Base-by-base conservation (phyloP, 2,888 invertebrate genomes). In the Ryuthela nishihirai region DNA sequence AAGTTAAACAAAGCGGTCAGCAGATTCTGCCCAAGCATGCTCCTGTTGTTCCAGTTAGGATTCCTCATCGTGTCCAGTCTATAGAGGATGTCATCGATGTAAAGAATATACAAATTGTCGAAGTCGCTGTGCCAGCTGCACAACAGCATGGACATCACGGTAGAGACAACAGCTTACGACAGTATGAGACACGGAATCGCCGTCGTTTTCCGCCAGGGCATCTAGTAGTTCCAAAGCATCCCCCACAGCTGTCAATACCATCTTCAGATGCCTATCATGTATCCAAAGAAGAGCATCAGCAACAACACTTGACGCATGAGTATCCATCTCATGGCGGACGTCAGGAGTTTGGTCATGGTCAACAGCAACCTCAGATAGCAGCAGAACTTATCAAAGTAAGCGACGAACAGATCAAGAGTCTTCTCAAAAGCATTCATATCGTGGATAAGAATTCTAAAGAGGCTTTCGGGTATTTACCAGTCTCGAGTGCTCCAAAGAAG, bases 371-470 rank as follows among this genome's bases (percentile, higher is more conserved):
- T 17, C 42, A 48, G 10, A 47, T 59, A n/a, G 59, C 49, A 35
- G 59, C 59, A 10, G 59, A 59, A n/a, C 7, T 59, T 9, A 36
- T 59, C 10, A 59, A 52, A 26, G 12, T 59, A 26, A 43, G 47
- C 12, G 59, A 59, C 6, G 36, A 59, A n/a, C 45, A 53, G 18
- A 15, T 59, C 10, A 42, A 59, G 18, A 25, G 32, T 12, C 38
- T 59, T 4, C 25, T 59, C 12, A 46, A 52, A 10, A 59, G 39
- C 20, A 20, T 59, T 6, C 53, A 59, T 15, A 34, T 53, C 17
- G n/a, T 53, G 5, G 43, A 48, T 21, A 47, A 59, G 35, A 32
- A 34, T 23, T 42, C 53, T 17, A 44, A 59, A 10, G 40, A 59
- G 4, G 17, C 53, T 25, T 35, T 59, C 23, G 53, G 53, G 29